Percentiles rank a stretch among this genome's conserved stretches.
Conservation (phyloP, 2,888 invertebrate species). For the Melinaea menophilus region DNA sequence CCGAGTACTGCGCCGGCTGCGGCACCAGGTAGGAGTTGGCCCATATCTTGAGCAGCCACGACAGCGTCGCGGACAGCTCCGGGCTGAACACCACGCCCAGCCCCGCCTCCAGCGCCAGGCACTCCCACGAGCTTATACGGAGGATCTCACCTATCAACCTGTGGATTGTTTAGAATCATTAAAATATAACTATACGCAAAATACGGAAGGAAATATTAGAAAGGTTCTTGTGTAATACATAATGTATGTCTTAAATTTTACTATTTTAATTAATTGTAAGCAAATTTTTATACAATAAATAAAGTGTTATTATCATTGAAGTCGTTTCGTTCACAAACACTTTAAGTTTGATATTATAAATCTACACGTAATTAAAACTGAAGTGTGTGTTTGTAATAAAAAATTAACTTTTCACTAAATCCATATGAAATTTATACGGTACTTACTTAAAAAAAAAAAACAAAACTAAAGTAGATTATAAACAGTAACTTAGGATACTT, state of each 20-base stretch:
- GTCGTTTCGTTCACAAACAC: too few species aligned
- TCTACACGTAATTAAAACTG: too few species aligned
- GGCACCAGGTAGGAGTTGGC: slow-evolving; percentile 84
- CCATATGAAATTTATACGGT: too few species aligned
- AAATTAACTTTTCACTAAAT: too few species aligned
- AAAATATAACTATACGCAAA: neutral
- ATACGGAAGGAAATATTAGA: neutral
- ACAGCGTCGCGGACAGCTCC: slow-evolving; percentile 85
- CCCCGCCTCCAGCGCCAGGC: slow-evolving; percentile 81
- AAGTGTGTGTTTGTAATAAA: too few species aligned
- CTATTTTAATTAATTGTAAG: too few species aligned
- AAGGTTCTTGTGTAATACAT: neutral
- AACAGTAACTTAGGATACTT: neutral
- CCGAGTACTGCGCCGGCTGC: slow-evolving; percentile 53
- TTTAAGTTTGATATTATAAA: too few species aligned
- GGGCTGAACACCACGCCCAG: slow-evolving; percentile 84
- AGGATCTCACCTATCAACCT: slow-evolving; percentile 85
- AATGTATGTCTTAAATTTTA: too few species aligned
- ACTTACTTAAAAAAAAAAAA: neutral
- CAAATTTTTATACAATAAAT: too few species aligned
- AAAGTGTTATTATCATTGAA: too few species aligned
- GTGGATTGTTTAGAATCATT: slow-evolving; percentile 30
- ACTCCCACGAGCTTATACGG: slow-evolving; percentile 86
- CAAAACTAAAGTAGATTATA: neutral
- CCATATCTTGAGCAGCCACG: slow-evolving; percentile 90